Base-by-base conservation (phyloP, 2,113 vertebrate species). In the Gambusia holbrooki region DNA sequence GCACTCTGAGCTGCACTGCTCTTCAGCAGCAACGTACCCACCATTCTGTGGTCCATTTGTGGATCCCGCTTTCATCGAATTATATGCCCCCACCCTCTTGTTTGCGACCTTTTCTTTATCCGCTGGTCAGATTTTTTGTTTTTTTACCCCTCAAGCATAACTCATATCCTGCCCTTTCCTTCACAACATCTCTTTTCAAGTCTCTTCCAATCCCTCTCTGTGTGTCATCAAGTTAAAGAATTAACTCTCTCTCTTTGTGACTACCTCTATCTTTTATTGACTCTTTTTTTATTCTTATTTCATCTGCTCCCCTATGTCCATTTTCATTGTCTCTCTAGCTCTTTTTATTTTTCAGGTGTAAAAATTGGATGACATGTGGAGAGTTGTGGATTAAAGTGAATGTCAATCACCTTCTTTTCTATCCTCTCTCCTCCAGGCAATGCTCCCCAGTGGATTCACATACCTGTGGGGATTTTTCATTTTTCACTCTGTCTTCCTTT, bases 371-470 rank as follows among this genome's bases (percentile, higher is more conserved):
- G 89, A 81, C 90, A 87, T 84, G 84, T 84, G 81, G 85, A 72
- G 81, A 82, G 81, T 79, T 84, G 77, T 79, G 88, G 85, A 91
- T 91, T 91, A 91, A 87, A 90, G 85, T 85, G 82, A 87, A 91
- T 90, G 86, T 88, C 91, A 92, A 87, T 92, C 91, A 91, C 83
- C 73, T 70, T 80, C 42, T 84, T 85, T 89, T 90, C 89, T 75
- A 88, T 91, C 78, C 88, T 62, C 62, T 69, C 62, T 77, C 80
- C 84, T 89, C 28, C 67, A 86, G 84, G 87, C 88, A 45, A 73
- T 67, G 30, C 66, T 91, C 86, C 84, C 90, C 4, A 69, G 87
- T 87, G 91, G 84, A 74, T 87, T 82, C 66, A 83, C 11, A 4
- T 77, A 83, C 85, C 79, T 84, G 72, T 67, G 74, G 77, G 91